These are phyloP conservation scores for Enoplosus armatus DNA, from an alignment of 2,797 vertebrate genomes.

Conservation along the genomic window DNA sequence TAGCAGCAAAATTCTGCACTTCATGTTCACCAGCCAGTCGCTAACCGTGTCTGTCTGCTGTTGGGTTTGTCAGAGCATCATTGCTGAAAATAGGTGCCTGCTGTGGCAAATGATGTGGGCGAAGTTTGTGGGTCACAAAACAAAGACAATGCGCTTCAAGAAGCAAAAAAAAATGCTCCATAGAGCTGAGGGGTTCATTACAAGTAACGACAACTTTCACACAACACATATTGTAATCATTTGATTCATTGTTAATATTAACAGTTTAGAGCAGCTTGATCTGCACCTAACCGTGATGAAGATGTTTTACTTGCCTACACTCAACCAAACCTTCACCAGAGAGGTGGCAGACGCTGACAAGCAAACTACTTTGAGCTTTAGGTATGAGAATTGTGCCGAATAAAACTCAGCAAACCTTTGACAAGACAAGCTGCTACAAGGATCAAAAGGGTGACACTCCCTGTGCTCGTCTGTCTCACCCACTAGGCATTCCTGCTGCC, in stretches of 20 bases:
- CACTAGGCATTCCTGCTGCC: neutral
- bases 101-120: neutral
- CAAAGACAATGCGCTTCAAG: neutral
- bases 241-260: neutral
- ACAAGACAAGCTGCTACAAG: constrained; percentile 11
- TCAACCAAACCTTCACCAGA: neutral
- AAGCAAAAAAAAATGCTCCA: too few relatives aligned
- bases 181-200: neutral
- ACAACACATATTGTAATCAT: neutral
- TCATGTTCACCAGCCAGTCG: neutral
- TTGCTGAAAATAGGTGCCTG: neutral
- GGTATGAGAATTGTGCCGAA: neutral
- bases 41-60: neutral
- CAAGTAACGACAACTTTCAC: neutral
- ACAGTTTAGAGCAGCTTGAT: neutral
- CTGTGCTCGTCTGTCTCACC: constrained; percentile 14
- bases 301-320: neutral
- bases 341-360: neutral
- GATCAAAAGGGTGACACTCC: constrained; percentile 17
- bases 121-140: neutral
- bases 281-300: too few relatives aligned
- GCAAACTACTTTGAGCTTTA: neutral
- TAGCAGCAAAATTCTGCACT: neutral
- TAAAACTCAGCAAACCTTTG: constrained; percentile 21
- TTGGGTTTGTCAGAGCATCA: neutral